Percentiles rank a stretch among this genome's conserved stretches.
Conservation (phyloP, 1,140 invertebrate genomes). For the Diuraphis noxia region DNA sequence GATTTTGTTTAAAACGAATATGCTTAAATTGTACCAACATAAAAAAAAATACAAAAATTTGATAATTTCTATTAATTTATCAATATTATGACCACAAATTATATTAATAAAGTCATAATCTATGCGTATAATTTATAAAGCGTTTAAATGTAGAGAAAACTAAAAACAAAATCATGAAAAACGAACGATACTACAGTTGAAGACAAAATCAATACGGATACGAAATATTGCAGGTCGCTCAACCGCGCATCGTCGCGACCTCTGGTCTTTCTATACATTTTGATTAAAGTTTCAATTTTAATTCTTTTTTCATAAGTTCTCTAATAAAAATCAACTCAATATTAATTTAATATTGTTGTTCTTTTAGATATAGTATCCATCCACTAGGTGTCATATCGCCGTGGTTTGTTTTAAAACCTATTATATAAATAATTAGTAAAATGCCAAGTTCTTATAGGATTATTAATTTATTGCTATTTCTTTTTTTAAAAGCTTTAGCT, state of each 20-base stretch:
- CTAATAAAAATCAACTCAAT: background rate
- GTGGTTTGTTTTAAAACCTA: background rate
- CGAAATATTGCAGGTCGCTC: constrained; percentile 29
- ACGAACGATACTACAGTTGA: background rate
- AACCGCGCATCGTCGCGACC: background rate
- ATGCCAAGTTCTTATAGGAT: background rate
- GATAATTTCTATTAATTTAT: background rate
- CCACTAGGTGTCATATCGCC: background rate
- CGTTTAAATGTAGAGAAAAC: background rate
- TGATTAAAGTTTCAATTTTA: background rate
- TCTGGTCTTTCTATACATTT: background rate
- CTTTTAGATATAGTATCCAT: background rate
- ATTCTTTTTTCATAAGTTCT: background rate
- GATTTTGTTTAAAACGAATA: background rate
- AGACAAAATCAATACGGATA: constrained; percentile 30
- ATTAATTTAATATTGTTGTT: background rate
- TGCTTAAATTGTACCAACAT: background rate
- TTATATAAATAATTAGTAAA: background rate
- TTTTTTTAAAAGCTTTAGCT: background rate
- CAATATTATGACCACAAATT: background rate
- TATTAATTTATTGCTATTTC: background rate
- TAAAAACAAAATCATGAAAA: constrained; percentile 13
- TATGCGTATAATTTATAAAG: background rate
- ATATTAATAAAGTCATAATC: background rate
- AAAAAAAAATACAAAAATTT: background rate